Evolutionary conservation across 2,888 invertebrate genomes (phyloP).

Genomic region (Diarsia brunnea): DNA sequence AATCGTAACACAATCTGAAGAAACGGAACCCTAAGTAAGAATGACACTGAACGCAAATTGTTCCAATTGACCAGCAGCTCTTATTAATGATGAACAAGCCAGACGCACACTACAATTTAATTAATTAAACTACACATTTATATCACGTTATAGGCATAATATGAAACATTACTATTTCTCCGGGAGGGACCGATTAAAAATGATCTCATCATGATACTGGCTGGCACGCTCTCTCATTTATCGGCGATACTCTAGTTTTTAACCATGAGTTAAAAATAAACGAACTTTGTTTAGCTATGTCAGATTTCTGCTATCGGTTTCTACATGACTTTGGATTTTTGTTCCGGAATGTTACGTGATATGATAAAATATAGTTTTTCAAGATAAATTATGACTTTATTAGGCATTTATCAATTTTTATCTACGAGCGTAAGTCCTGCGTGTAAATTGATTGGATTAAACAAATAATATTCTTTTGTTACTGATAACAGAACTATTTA

Average conservation of each 20-base stretch:
- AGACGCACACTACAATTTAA: slow-evolving; percentile 28
- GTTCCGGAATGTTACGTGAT: slow-evolving; percentile 20
- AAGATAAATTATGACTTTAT: slow-evolving; percentile 31
- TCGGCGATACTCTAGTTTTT: slow-evolving; percentile 14
- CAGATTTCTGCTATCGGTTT: slow-evolving; percentile 9
- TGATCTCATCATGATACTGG: slow-evolving; percentile 42
- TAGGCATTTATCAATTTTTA: slow-evolving; percentile 24
- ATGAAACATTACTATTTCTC: slow-evolving; percentile 22
- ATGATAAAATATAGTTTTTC: slow-evolving; percentile 18
- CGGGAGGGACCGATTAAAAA: slow-evolving; percentile 37
- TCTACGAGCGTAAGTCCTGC: not conserved
- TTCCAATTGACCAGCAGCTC: slow-evolving; percentile 60
- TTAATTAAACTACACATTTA: slow-evolving; percentile 26
- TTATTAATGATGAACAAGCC: slow-evolving; percentile 30
- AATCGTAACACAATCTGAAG: slow-evolving; percentile 5
- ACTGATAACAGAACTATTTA: not conserved
- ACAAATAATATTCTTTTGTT: slow-evolving; percentile 3
- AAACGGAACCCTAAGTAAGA: slow-evolving; percentile 28
- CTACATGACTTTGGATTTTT: slow-evolving; percentile 9
- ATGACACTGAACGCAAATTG: slow-evolving; percentile 62
- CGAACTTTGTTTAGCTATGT: slow-evolving; percentile 23
- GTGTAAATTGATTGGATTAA: not conserved
- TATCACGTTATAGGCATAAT: slow-evolving; percentile 24
- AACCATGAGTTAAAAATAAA: slow-evolving; percentile 61
- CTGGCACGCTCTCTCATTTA: slow-evolving; percentile 16